Conservation (phyloP, 2,797 vertebrate species). For the Manis crassicaudata region DNA sequence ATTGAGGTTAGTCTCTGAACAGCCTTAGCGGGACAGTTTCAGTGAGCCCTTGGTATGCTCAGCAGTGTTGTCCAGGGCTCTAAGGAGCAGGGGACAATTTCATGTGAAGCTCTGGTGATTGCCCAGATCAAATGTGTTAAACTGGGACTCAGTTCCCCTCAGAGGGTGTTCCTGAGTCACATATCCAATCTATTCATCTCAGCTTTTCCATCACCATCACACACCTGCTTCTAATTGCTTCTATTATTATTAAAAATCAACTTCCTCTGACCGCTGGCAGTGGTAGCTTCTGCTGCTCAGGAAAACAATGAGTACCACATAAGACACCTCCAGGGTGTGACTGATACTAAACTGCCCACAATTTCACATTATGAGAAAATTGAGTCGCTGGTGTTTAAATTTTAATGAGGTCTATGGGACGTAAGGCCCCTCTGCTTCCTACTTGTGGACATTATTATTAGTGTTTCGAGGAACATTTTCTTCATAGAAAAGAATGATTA, state of each 20-base stretch:
- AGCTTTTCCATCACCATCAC: neutral
- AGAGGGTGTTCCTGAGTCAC: neutral
- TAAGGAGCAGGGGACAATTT: neutral
- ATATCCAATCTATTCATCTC: neutral
- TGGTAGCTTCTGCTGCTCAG: neutral
- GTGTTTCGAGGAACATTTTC: neutral
- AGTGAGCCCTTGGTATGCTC: neutral
- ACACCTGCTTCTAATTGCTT: neutral
- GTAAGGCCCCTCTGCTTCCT: neutral
- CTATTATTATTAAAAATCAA: neutral
- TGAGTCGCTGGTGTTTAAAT: neutral
- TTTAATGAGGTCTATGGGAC: neutral
- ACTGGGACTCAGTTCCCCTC: neutral
- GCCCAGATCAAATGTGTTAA: neutral
- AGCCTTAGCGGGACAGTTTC: neutral
- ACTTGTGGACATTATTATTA: neutral
- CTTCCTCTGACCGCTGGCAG: neutral
- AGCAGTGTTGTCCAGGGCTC: neutral
- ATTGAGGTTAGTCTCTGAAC: slow-evolving; percentile 21
- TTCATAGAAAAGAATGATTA: neutral
- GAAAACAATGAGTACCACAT: neutral
- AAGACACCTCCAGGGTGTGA: neutral
- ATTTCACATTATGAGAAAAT: neutral
- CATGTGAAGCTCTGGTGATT: neutral
- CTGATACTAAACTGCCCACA: neutral